phyloP scores from a whole-genome alignment of 92 coral and sea anemone species.

The Palythoa heliodiscus region DNA sequence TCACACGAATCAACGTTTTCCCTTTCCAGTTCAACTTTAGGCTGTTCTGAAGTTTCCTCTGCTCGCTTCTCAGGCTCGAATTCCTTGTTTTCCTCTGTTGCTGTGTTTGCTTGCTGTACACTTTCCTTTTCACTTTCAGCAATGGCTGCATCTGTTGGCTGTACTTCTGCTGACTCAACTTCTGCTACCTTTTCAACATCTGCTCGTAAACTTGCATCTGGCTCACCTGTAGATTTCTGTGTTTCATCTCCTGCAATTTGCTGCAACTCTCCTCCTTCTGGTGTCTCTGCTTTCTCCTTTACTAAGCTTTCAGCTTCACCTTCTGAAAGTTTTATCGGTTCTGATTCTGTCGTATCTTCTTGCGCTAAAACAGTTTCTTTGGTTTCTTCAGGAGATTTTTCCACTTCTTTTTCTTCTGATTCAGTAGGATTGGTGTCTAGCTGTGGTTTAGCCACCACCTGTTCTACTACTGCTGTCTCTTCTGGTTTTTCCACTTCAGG shows the following conservation, averaged over 20 bases:
- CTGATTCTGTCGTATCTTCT: neutral
- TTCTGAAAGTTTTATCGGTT: neutral
- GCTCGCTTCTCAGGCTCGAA: neutral
- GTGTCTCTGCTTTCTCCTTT: neutral
- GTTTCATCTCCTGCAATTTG: neutral
- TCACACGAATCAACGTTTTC: neutral
- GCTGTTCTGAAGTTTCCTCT: neutral
- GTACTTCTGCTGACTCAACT: neutral
- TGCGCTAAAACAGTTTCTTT: neutral
- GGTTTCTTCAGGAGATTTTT: neutral
- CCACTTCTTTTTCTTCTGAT: neutral
- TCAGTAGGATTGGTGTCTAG: neutral
- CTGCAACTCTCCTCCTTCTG: neutral
- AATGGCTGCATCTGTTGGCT: neutral
- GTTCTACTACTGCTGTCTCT: neutral
- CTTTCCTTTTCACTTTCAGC: neutral
- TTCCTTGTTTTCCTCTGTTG: neutral
- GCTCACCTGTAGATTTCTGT: neutral
- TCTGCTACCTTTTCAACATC: neutral
- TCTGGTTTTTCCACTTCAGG: slow-evolving; percentile 11
- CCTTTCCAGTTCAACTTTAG: too few species aligned
- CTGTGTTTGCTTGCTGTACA: neutral
- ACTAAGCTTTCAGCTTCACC: slow-evolving; percentile 2
- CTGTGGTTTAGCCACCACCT: neutral
- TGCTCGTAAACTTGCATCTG: neutral